phyloP scores from a whole-genome alignment of 1,140 invertebrate genomes.

The Neodiprion virginianus region DNA sequence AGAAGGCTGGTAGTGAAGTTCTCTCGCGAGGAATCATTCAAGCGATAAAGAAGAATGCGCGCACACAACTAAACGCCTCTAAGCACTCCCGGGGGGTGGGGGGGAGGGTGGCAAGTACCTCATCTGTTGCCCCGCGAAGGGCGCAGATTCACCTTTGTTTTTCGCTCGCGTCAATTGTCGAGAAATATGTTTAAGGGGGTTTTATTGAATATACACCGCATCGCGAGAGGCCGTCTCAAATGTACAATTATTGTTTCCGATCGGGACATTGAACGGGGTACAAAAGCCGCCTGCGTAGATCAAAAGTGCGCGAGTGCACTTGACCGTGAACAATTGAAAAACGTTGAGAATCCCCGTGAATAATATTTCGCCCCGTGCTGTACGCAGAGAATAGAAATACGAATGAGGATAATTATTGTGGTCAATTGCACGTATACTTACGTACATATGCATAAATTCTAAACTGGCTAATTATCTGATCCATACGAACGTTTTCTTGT shows the following conservation, averaged over 20 bases:
- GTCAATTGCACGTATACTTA: too few species aligned
- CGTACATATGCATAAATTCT: too few species aligned
- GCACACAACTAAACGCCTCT: too few species aligned
- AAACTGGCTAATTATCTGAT: too few species aligned
- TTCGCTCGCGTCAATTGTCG: neutral
- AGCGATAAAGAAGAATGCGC: neutral
- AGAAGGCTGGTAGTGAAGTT: neutral
- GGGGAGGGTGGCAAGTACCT: neutral
- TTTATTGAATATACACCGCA: too few species aligned
- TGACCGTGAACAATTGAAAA: constrained; percentile 2
- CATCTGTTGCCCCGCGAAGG: neutral
- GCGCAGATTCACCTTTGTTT: neutral
- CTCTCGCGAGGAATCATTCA: neutral
- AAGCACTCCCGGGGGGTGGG: neutral
- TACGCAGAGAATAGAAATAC: too few species aligned
- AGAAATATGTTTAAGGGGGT: too few species aligned
- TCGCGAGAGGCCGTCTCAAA: neutral
- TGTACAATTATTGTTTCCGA: neutral
- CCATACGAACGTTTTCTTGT: too few species aligned
- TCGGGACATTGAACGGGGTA: neutral
- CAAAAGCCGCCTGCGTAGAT: neutral
- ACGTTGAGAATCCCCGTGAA: neutral
- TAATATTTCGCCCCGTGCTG: too few species aligned
- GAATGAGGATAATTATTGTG: too few species aligned
- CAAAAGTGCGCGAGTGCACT: neutral